Percentiles rank a stretch among this genome's conserved stretches.
phyloP scores from a whole-genome alignment of 2,113 vertebrate genomes.

The Paramormyrops kingsleyae region DNA sequence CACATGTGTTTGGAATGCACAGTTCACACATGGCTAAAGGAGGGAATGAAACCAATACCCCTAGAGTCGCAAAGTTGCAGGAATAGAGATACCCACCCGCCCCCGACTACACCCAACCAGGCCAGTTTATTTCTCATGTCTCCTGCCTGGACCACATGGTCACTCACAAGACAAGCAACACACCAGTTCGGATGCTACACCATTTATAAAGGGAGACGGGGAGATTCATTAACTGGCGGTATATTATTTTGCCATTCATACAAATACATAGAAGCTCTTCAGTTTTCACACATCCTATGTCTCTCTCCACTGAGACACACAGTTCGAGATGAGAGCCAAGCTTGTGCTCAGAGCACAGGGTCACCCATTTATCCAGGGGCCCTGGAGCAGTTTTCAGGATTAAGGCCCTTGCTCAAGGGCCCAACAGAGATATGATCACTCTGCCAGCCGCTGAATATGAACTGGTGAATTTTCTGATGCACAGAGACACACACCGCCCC shows the following conservation, averaged over 20 bases:
- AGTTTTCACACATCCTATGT: not conserved
- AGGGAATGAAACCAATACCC: no score
- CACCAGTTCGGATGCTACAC: not conserved
- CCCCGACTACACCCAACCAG: not conserved
- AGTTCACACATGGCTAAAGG: not conserved
- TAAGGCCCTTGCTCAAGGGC: not conserved
- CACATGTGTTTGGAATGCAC: not conserved
- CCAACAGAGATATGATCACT: not conserved
- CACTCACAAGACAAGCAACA: no score
- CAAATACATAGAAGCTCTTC: not conserved
- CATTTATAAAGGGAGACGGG: not conserved
- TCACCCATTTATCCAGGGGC: not conserved
- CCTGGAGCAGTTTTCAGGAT: not conserved
- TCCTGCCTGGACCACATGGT: no score
- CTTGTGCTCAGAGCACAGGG: not conserved
- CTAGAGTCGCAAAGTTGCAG: not conserved
- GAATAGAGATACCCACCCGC: not conserved
- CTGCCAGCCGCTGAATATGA: not conserved
- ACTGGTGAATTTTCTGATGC: not conserved
- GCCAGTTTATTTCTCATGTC: not conserved
- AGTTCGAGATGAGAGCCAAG: not conserved
- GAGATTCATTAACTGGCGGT: not conserved
- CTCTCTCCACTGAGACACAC: not conserved
- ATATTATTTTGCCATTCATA: no score
- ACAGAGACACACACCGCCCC: not conserved